These are phyloP conservation scores for Halichoeres trimaculatus DNA, from an alignment of 2,113 vertebrate genomes.

Conservation along the genomic window DNA sequence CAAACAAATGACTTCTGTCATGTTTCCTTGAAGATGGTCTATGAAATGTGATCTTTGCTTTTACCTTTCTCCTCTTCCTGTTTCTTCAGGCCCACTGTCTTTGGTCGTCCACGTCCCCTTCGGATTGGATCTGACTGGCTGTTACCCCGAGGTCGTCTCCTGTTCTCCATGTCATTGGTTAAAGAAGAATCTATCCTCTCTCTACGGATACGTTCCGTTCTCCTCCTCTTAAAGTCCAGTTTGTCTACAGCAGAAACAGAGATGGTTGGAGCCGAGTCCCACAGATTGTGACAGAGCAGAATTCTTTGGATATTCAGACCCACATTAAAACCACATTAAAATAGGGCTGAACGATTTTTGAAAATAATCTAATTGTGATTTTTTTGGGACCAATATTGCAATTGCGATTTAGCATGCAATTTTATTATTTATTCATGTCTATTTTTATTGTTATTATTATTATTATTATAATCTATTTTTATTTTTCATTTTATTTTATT, in stretches of 20 bases:
- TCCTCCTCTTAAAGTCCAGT: constrained; percentile 92
- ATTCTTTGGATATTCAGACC: background rate
- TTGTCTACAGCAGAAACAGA: constrained; percentile 83
- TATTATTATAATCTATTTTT: too few species aligned
- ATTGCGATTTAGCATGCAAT: too few species aligned
- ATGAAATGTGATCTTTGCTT: background rate
- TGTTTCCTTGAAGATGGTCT: background rate
- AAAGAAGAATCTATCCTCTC: constrained; percentile 91
- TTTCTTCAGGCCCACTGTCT: constrained; percentile 92
- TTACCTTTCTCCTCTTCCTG: constrained; percentile 97
- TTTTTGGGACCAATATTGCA: too few species aligned
- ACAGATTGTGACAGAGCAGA: too few species aligned
- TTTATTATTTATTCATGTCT: too few species aligned
- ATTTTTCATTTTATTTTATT: too few species aligned
- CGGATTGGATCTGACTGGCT: constrained; percentile 95
- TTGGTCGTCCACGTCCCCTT: constrained; percentile 93
- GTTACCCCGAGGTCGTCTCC: constrained; percentile 90
- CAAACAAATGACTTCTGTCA: too few species aligned
- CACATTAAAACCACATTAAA: background rate
- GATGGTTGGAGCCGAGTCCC: background rate
- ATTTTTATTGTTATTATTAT: too few species aligned
- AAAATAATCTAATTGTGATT: too few species aligned
- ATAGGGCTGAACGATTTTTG: too few species aligned
- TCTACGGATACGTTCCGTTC: constrained; percentile 93
- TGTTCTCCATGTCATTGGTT: constrained; percentile 92